phyloP scores from a whole-genome alignment of 2,888 invertebrate genomes.

The Pecten maximus region DNA sequence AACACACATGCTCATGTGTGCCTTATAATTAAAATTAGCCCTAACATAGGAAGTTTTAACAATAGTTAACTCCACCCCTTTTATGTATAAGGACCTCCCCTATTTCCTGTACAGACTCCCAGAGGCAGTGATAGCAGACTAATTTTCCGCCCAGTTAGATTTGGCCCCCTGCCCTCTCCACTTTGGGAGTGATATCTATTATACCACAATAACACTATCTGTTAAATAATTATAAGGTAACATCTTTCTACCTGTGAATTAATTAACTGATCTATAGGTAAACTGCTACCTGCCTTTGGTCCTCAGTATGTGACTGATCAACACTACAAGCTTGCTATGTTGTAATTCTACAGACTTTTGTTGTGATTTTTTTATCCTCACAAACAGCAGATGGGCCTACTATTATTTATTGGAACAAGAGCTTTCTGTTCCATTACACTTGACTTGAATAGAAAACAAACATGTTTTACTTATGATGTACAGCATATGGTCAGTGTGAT shows the following conservation, averaged over 20 bases:
- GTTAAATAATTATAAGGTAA: slow-evolving; percentile 20
- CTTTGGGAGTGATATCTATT: neutral
- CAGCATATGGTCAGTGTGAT: slow-evolving; percentile 16
- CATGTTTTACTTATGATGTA: neutral
- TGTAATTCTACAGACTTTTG: slow-evolving; percentile 4
- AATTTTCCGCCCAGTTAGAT: slow-evolving; percentile 17
- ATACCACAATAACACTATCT: neutral
- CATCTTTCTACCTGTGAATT: slow-evolving; percentile 27
- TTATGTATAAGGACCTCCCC: slow-evolving; percentile 2
- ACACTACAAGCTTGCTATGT: neutral
- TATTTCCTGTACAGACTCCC: neutral
- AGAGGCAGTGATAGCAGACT: neutral
- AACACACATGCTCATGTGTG: neutral
- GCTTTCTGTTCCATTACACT: neutral
- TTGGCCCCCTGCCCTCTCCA: neutral
- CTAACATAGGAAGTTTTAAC: slow-evolving; percentile 6
- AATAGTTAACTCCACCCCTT: neutral
- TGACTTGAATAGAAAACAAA: neutral
- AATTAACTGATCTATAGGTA: slow-evolving; percentile 11
- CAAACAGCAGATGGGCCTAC: neutral
- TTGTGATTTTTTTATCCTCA: neutral
- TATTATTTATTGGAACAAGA: neutral
- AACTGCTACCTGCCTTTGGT: neutral
- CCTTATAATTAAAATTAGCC: slow-evolving; percentile 30
- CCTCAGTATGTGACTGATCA: neutral